Percentiles rank a stretch among this genome's conserved stretches.
Evolutionary conservation across 2,888 invertebrate genomes (phyloP).

Genomic region (Tortrix viridana): DNA sequence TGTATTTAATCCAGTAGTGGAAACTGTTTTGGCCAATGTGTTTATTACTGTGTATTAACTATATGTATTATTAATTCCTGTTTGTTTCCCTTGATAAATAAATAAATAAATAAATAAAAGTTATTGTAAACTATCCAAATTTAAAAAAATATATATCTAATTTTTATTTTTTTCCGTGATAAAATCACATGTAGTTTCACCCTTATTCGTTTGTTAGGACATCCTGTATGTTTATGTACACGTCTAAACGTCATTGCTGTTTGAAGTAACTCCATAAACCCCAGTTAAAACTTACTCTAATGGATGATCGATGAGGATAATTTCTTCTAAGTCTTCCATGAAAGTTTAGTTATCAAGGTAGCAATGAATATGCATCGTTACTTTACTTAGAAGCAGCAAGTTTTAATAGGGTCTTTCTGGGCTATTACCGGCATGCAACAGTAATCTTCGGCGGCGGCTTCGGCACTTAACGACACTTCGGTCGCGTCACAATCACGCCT

Average conservation of each 20-base stretch:
- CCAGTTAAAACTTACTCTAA: not conserved
- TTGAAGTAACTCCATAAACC: not conserved
- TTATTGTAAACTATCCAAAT: too few species aligned
- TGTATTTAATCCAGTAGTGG: too few species aligned
- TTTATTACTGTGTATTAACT: too few species aligned
- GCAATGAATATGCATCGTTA: conserved; percentile 75
- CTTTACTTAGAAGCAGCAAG: conserved; percentile 69
- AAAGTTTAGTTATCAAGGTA: conserved; percentile 66
- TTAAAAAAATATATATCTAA: too few species aligned
- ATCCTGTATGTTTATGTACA: too few species aligned
- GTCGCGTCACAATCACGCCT: conserved; percentile 6
- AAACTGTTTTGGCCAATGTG: too few species aligned
- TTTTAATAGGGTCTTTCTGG: conserved; percentile 72
- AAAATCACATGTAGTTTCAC: too few species aligned
- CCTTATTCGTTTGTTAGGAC: too few species aligned
- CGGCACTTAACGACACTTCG: conserved; percentile 47
- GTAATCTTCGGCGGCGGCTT: conserved; percentile 66
- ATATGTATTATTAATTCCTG: too few species aligned
- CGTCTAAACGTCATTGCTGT: too few species aligned
- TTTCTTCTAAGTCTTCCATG: conserved; percentile 6
- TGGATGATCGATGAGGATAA: not conserved
- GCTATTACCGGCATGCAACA: conserved; percentile 73
- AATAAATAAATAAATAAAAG: too few species aligned
- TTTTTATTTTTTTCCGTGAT: not conserved
- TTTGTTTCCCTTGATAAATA: too few species aligned